Percentiles rank a stretch among this genome's conserved stretches.
Conservation (phyloP, 2,888 invertebrate genomes). For the Drosophila koepferae region DNA sequence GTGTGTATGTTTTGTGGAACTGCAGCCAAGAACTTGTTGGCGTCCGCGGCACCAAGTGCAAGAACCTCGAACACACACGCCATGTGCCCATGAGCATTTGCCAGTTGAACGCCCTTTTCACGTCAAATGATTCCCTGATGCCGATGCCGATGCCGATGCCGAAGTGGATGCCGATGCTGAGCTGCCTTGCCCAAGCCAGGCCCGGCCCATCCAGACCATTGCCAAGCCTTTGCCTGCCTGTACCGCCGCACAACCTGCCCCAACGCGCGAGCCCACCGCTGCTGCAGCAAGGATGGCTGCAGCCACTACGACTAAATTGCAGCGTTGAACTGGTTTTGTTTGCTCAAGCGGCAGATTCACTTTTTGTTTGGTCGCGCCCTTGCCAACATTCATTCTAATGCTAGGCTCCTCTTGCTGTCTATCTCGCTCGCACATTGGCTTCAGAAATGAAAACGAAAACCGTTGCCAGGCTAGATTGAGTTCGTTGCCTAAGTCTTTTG, state of each 20-base stretch:
- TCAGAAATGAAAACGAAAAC: slow-evolving; percentile 82
- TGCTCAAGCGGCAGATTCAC: slow-evolving; percentile 79
- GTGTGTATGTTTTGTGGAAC: slow-evolving; percentile 4
- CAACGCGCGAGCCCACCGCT: slow-evolving; percentile 52
- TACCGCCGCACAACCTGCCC: slow-evolving; percentile 66
- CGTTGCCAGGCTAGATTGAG: slow-evolving; percentile 68
- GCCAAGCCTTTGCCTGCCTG: slow-evolving; percentile 37
- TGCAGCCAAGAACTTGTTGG: slow-evolving; percentile 51
- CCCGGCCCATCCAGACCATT: slow-evolving; percentile 6
- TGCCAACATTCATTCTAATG: slow-evolving; percentile 57
- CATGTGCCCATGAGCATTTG: slow-evolving; percentile 73
- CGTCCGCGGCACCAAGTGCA: slow-evolving; percentile 53
- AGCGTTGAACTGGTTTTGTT: slow-evolving; percentile 69
- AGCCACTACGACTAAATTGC: slow-evolving; percentile 39
- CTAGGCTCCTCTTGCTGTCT: slow-evolving; percentile 29
- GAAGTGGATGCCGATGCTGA: slow-evolving; percentile 26
- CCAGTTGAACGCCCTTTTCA: slow-evolving; percentile 85
- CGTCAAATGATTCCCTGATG: slow-evolving; percentile 84
- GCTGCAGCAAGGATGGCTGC: slow-evolving; percentile 49
- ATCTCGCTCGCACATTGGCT: slow-evolving; percentile 32
- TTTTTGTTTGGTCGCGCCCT: slow-evolving; percentile 71
- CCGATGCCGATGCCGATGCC: slow-evolving; percentile 48
- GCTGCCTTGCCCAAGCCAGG: slow-evolving; percentile 28
- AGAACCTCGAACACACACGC: slow-evolving; percentile 69
- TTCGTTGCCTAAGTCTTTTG: slow-evolving; percentile 80